These are phyloP conservation scores for Nothobranchius kuhntae DNA, from an alignment of 2,113 vertebrate species.

Conservation along the genomic window DNA sequence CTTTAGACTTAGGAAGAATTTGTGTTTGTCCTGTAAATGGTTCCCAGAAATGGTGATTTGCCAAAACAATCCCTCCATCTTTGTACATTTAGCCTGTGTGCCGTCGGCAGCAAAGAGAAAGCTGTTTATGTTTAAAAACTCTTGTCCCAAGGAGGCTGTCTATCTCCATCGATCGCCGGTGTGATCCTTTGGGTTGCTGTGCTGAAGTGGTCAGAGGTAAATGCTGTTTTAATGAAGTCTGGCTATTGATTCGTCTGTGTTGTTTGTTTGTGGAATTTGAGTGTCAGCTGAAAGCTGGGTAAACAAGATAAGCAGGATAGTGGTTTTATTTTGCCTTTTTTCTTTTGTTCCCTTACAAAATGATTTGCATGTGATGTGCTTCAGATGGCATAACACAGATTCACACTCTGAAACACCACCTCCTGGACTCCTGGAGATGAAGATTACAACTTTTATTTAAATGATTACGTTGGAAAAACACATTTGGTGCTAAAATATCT, in stretches of 20 bases:
- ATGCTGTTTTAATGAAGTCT: slow-evolving; percentile 64
- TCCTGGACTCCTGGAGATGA: slow-evolving; percentile 32
- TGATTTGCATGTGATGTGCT: slow-evolving; percentile 1
- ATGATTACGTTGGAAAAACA: slow-evolving; percentile 62
- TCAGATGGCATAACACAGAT: slow-evolving; percentile 3
- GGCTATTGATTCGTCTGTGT: slow-evolving; percentile 49
- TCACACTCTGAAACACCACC: slow-evolving; percentile 18
- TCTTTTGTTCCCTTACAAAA: neutral
- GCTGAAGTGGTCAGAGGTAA: slow-evolving; percentile 60
- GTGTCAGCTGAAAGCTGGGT: slow-evolving; percentile 31
- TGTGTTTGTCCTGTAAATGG: too few species aligned
- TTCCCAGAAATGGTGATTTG: slow-evolving; percentile 19
- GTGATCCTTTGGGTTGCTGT: slow-evolving; percentile 47
- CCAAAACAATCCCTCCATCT: neutral
- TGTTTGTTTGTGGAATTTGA: slow-evolving; percentile 44
- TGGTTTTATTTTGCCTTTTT: neutral
- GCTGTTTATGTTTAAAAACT: slow-evolving; percentile 36
- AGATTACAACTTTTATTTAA: slow-evolving; percentile 41
- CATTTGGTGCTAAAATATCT: slow-evolving; percentile 64
- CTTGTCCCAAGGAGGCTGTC: slow-evolving; percentile 40
- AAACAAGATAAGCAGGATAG: slow-evolving; percentile 46
- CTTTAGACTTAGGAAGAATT: too few species aligned
- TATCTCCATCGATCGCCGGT: slow-evolving; percentile 47
- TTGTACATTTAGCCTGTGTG: slow-evolving; percentile 15
- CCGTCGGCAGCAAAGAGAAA: slow-evolving; percentile 23